Evolutionary conservation across 2,113 vertebrate species (phyloP).

Genomic region (Lynx canadensis): DNA sequence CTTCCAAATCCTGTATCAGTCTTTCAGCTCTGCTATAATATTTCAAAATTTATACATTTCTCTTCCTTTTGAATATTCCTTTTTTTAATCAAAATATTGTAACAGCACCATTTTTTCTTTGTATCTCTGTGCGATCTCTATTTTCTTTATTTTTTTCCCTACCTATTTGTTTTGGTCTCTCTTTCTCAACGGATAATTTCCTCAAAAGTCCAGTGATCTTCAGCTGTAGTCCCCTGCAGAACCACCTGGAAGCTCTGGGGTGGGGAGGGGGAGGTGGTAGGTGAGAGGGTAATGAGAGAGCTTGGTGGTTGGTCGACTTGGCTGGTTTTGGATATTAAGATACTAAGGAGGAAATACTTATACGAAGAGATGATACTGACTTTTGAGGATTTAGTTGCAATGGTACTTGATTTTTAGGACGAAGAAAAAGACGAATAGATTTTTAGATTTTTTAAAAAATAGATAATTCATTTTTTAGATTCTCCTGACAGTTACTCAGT

Average conservation of each 20-base stretch:
- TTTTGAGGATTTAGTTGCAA: conserved; percentile 4
- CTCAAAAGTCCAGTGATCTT: background rate
- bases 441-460: background rate
- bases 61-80: background rate
- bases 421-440: background rate
- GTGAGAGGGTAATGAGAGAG: background rate
- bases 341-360: background rate
- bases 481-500: background rate
- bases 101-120: background rate
- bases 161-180: background rate
- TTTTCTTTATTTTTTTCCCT: background rate
- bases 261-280: too few relatives aligned
- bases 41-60: background rate
- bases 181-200: background rate
- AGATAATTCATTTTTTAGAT: background rate
- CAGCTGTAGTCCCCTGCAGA: background rate
- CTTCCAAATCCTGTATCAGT: background rate
- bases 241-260: background rate
- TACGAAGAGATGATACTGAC: background rate
- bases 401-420: conserved; percentile 19
- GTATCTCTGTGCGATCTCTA: background rate
- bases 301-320: background rate
- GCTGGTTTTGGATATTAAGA: background rate
- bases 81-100: background rate
- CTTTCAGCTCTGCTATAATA: background rate